A percentile compares a stretch with the other conserved stretches of the same genome.
These are phyloP conservation scores for Hesperophylax magnus DNA, from an alignment of 1,140 invertebrate species.

Conservation along the genomic window DNA sequence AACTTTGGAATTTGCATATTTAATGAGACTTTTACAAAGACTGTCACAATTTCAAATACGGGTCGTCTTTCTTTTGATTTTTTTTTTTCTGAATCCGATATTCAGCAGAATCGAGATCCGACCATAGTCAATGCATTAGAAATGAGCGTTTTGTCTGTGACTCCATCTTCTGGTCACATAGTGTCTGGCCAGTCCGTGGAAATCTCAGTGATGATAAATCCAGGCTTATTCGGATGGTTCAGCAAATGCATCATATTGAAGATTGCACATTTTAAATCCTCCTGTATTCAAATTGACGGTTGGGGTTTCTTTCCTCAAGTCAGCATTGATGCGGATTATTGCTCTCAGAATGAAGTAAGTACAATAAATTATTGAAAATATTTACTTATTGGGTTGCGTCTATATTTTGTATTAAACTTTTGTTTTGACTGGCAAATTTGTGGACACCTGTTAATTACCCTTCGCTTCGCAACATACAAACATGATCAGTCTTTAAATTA, in stretches of 20 bases:
- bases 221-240: constrained; percentile 32
- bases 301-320: constrained; percentile 36
- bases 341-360: background rate
- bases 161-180: background rate
- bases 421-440: too few relatives aligned
- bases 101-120: background rate
- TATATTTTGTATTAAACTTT: too few relatives aligned
- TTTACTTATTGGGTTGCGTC: too few relatives aligned
- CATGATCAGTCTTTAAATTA: too few relatives aligned
- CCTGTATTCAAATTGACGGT: constrained; percentile 1
- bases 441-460: too few relatives aligned
- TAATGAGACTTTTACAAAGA: constrained; percentile 4
- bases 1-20: constrained; percentile 18
- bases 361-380: too few relatives aligned
- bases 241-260: background rate
- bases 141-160: constrained; percentile 4
- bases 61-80: constrained; percentile 27
- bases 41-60: background rate
- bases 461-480: too few relatives aligned
- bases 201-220: background rate
- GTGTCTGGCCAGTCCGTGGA: background rate
- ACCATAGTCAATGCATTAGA: background rate
- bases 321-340: constrained; percentile 4
- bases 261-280: constrained; percentile 22
- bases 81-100: background rate